A percentile compares a stretch with the other conserved stretches of the same genome.
phyloP scores from a whole-genome alignment of 1,140 invertebrate species.

The Globodera ellingtonae region DNA sequence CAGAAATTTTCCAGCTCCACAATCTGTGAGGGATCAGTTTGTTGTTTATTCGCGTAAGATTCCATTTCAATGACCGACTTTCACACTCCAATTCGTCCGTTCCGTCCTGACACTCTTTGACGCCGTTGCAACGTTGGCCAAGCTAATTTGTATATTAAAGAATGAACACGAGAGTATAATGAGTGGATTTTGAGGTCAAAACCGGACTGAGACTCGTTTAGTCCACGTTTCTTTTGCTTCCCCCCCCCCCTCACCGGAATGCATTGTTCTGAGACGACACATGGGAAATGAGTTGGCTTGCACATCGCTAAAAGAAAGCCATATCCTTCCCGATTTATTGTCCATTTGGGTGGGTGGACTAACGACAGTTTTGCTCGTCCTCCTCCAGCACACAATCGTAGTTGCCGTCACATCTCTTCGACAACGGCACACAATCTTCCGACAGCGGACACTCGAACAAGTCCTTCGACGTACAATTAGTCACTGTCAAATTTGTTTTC shows the following conservation, averaged over 20 bases:
- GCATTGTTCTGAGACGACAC: constrained; percentile 61
- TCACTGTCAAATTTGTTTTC: not conserved
- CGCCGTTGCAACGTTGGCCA: constrained; percentile 56
- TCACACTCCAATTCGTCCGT: constrained; percentile 63
- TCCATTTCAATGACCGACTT: constrained; percentile 34
- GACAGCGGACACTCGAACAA: constrained; percentile 58
- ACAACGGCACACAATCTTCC: constrained; percentile 55
- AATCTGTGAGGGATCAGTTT: constrained; percentile 40
- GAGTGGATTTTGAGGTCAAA: not conserved
- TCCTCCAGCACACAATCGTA: constrained; percentile 64
- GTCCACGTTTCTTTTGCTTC: not conserved
- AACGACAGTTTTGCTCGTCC: constrained; percentile 65
- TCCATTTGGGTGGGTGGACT: constrained; percentile 21
- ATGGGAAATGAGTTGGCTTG: constrained; percentile 59
- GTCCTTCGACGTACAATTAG: constrained; percentile 55
- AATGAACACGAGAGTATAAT: too few species aligned
- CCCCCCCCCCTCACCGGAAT: constrained; percentile 51
- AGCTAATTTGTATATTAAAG: constrained; percentile 12
- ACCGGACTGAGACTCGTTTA: not conserved
- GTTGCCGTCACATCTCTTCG: constrained; percentile 58
- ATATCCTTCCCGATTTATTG: not conserved
- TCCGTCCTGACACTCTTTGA: constrained; percentile 58
- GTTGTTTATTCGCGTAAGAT: not conserved
- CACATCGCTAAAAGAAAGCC: constrained; percentile 56
- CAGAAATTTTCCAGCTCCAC: constrained; percentile 56